A percentile compares a stretch with the other conserved stretches of the same genome.
Conservation (phyloP, 2,113 vertebrate species). For the Ammodytes marinus region DNA sequence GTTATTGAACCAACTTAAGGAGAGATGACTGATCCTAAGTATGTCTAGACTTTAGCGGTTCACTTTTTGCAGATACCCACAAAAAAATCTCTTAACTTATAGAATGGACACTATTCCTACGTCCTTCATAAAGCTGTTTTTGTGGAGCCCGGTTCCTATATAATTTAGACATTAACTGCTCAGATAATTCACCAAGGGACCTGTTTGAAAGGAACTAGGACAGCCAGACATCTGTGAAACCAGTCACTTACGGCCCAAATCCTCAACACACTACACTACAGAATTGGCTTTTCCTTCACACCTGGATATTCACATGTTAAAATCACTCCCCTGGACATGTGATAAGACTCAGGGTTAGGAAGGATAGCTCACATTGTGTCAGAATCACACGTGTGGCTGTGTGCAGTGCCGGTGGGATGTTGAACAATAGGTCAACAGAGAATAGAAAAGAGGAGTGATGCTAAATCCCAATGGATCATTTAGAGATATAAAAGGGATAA, state of each 20-base stretch:
- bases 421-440: conserved; percentile 15
- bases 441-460: conserved; percentile 6
- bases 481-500: background rate
- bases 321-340: conserved; percentile 17
- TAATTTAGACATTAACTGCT: conserved; percentile 32
- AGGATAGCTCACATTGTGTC: conserved; percentile 9
- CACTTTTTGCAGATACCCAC: background rate
- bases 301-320: conserved; percentile 14
- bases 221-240: background rate
- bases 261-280: background rate
- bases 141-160: background rate
- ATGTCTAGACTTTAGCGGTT: background rate
- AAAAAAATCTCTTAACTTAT: background rate
- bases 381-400: conserved; percentile 33
- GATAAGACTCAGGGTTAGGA: conserved; percentile 32
- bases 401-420: conserved; percentile 9
- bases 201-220: conserved; percentile 25
- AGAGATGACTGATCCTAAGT: background rate
- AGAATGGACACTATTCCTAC: background rate
- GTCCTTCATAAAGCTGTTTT: background rate
- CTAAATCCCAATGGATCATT: background rate
- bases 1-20: background rate
- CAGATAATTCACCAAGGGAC: conserved; percentile 1
- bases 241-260: conserved; percentile 1
- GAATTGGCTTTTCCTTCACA: conserved; percentile 6